Evolutionary conservation across 1,140 invertebrate genomes (phyloP), one percentile per base, ranked within the genome.

Genomic region (Drosophila mojavensis): DNA sequence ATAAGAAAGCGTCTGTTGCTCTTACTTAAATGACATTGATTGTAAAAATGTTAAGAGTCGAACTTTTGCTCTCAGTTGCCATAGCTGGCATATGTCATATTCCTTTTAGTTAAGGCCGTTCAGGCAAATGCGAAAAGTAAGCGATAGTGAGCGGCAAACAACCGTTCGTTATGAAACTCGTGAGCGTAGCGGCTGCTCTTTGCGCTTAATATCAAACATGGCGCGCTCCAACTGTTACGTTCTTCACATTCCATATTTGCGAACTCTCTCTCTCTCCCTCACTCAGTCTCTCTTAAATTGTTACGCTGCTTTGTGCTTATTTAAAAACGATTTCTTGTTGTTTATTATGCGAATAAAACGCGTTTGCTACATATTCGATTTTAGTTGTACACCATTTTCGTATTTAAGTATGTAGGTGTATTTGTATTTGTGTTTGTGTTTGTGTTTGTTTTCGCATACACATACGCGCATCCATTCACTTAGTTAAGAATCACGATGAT

Each of bases 341-440:
- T 79, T 83, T 77, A 83, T 84, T 85, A 54, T 72, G 68, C 68
- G 60, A 64, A 28, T 58, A 66, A 85, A 85, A 85, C 78, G 81
- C 62, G 54, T 43, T 74, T 79, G 33, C 82, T 85, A 85, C 82
- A 76, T 81, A 54, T 74, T 64, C 61, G 59, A 67, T 61, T 78
- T 28, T 39, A 39, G 51, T 64, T 69, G 70, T 51, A 30, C 54
- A 61, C 59, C 36, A 39, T 13, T 39, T 39, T 39, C 36, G 36
- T 39, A 39, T 11, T 39, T 39, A 47, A 17, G 43, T 47, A 20
- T 47, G 43, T 17, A 47, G 68, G 28, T 59, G 41, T 65, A 20
- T 68, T n/a, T 61, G n/a, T 39, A 33, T 51, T 30, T 48, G 60
- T 62, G 20, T 60, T 59, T 48, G 60, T 62, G 20, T 60, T 59